A percentile compares a stretch with the other conserved stretches of the same genome.
phyloP scores from a whole-genome alignment of 1,140 invertebrate species.

The Anastrepha ludens region DNA sequence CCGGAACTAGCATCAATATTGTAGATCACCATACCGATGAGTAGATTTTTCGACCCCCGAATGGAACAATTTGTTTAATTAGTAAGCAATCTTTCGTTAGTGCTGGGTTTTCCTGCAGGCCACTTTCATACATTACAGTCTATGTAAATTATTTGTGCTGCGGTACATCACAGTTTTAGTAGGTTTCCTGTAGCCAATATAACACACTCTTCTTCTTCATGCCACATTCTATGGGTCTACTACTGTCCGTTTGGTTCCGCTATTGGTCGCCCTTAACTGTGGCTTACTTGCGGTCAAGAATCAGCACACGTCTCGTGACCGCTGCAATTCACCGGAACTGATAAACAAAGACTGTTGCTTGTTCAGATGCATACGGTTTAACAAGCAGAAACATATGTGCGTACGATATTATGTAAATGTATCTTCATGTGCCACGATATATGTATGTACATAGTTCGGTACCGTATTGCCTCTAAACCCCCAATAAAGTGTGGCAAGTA shows the following conservation, averaged over 20 bases:
- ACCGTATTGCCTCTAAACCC: not conserved
- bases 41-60: too few relatives aligned
- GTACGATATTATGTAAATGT: not conserved
- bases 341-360: slow-evolving; percentile 9
- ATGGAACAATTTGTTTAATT: too few relatives aligned
- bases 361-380: not conserved
- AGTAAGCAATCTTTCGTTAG: too few relatives aligned
- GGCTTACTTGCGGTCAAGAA: not conserved
- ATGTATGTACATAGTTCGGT: not conserved
- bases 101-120: too few relatives aligned
- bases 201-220: not conserved
- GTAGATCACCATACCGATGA: too few relatives aligned
- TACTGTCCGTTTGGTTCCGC: not conserved
- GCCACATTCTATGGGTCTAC: not conserved
- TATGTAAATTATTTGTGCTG: not conserved
- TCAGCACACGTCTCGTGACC: too few relatives aligned
- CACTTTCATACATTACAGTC: not conserved
- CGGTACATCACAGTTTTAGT: not conserved
- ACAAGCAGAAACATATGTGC: not conserved
- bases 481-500: not conserved
- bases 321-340: slow-evolving; percentile 13
- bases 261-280: slow-evolving; percentile 44
- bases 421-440: not conserved
- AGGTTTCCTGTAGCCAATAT: not conserved
- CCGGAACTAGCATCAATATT: too few relatives aligned